Evolutionary conservation across 2,797 vertebrate genomes (phyloP).

Genomic region (Danionella dracula): DNA sequence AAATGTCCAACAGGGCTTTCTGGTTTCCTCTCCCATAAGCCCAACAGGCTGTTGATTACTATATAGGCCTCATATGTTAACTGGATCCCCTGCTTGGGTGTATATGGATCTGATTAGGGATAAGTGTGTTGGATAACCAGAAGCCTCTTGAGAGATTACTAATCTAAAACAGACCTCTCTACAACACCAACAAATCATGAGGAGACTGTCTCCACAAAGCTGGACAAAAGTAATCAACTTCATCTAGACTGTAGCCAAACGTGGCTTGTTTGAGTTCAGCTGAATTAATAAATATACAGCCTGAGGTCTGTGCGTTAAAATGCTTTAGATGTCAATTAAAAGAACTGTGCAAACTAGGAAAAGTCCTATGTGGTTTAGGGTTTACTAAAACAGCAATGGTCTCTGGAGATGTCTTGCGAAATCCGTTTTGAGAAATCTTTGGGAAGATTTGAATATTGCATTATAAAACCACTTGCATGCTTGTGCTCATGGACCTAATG

Average conservation of each 20-base stretch:
- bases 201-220: constrained; percentile 46
- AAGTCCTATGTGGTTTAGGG: not conserved
- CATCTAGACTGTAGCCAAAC: not conserved
- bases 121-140: constrained; percentile 51
- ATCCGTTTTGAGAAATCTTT: not conserved
- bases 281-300: constrained; percentile 58
- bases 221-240: not conserved
- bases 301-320: constrained; percentile 45
- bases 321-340: not conserved
- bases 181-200: constrained; percentile 53
- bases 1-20: constrained; percentile 10
- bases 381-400: constrained; percentile 1
- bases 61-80: constrained; percentile 29
- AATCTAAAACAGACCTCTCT: constrained; percentile 68
- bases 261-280: not conserved
- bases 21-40: constrained; percentile 24
- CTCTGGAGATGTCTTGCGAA: not conserved
- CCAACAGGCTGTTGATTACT: constrained; percentile 48
- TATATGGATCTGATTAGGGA: constrained; percentile 66
- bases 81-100: constrained; percentile 50
- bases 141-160: constrained; percentile 53
- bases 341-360: not conserved
- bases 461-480: not conserved
- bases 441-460: constrained; percentile 7
- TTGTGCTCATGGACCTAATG: not conserved